Percentiles rank a stretch among this genome's conserved stretches.
Conservation (phyloP, 2,113 vertebrate genomes). For the Platycercus adscitus region DNA sequence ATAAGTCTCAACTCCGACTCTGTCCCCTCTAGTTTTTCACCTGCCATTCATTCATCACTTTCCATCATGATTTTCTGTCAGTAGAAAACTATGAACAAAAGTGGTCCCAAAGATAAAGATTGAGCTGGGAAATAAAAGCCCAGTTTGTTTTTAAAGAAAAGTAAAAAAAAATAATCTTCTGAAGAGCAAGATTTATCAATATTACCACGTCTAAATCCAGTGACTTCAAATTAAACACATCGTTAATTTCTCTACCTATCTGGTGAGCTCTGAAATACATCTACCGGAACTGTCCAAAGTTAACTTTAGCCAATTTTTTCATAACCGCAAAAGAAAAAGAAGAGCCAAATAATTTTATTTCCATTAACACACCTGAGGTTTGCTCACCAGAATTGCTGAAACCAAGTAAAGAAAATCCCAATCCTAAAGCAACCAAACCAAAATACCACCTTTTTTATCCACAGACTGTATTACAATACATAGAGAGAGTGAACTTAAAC, state of each 20-base stretch:
- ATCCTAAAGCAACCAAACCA: rapidly evolving
- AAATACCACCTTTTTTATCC: background rate
- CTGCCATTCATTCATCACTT: background rate
- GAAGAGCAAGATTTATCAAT: rapidly evolving
- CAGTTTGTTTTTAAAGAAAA: background rate
- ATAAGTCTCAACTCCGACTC: background rate
- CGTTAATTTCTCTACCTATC: rapidly evolving
- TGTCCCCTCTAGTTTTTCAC: background rate
- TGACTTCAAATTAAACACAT: background rate
- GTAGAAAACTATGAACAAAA: background rate
- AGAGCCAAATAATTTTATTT: background rate
- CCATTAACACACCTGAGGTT: background rate
- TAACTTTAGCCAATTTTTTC: background rate
- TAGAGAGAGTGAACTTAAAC: background rate
- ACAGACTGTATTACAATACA: rapidly evolving
- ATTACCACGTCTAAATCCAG: background rate
- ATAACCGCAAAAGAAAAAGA: background rate
- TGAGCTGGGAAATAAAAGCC: background rate
- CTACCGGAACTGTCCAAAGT: background rate
- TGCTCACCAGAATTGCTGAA: background rate
- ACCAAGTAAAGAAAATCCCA: background rate
- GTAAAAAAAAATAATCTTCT: background rate
- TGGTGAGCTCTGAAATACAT: background rate
- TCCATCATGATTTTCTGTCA: background rate
- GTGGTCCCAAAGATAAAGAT: background rate